phyloP scores from a whole-genome alignment of 2,797 vertebrate species.

The Discoglossus pictus region DNA sequence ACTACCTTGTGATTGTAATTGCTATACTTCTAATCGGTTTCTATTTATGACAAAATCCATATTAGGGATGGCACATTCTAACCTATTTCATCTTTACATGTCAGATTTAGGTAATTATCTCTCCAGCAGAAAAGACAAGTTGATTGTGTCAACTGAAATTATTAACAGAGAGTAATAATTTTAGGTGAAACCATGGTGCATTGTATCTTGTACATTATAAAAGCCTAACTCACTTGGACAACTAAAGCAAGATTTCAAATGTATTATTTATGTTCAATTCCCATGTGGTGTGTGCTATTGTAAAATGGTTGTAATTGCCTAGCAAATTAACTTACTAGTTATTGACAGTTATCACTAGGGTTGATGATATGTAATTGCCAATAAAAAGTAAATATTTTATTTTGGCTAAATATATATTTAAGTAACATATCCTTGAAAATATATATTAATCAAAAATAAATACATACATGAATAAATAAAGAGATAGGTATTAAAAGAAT shows the following conservation, averaged over 20 bases:
- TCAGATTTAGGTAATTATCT: constrained; percentile 15
- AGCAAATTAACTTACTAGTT: constrained; percentile 19
- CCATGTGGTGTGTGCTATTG: not conserved
- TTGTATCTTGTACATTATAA: not conserved
- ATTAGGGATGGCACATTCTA: constrained; percentile 17
- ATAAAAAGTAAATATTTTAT: too few relatives aligned
- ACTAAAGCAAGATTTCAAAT: constrained; percentile 8
- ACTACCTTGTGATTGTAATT: constrained; percentile 6
- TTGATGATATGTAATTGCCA: not conserved
- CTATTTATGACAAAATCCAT: constrained; percentile 39
- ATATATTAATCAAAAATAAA: too few relatives aligned
- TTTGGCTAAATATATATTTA: too few relatives aligned
- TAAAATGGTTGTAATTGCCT: constrained; percentile 30
- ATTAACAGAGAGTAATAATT: constrained; percentile 2
- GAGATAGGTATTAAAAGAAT: too few relatives aligned
- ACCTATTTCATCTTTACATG: constrained; percentile 34
- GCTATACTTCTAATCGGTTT: constrained; percentile 28
- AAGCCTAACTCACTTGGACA: constrained; percentile 8
- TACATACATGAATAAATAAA: too few relatives aligned
- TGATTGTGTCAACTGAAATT: constrained; percentile 6
- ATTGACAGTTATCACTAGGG: constrained; percentile 19
- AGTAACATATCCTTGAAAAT: too few relatives aligned
- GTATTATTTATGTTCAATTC: constrained; percentile 7
- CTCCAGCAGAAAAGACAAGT: constrained; percentile 13
- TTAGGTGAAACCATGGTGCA: constrained; percentile 1